Conservation (phyloP, 2,113 vertebrate species). For the Megalops atlanticus region DNA sequence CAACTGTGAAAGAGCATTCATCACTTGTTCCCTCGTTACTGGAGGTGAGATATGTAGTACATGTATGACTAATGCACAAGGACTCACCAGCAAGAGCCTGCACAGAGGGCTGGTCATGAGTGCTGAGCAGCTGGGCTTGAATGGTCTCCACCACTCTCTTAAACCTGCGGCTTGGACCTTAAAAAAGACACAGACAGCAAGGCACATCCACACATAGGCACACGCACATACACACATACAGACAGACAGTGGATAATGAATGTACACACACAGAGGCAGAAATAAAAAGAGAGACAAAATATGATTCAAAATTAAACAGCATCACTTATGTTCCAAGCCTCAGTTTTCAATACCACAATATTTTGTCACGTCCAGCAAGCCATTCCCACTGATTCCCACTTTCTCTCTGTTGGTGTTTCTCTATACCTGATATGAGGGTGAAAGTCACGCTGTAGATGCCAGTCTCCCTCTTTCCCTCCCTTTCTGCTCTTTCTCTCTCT, state of each 20-base stretch:
- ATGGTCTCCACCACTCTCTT: slow-evolving; percentile 91
- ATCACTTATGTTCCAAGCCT: not conserved
- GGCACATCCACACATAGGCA: not conserved
- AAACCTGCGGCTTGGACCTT: slow-evolving; percentile 91
- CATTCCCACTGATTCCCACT: not conserved
- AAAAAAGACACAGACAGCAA: not conserved
- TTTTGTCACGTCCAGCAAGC: not conserved
- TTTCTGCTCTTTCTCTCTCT: slow-evolving; percentile 71
- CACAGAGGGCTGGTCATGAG: slow-evolving; percentile 86
- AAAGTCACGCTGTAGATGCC: slow-evolving; percentile 92
- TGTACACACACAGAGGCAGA: not conserved
- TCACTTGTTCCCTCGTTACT: too few species aligned
- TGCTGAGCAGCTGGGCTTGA: slow-evolving; percentile 89
- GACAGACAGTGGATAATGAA: not conserved
- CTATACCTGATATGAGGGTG: slow-evolving; percentile 84
- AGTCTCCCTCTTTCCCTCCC: slow-evolving; percentile 76
- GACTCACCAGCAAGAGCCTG: slow-evolving; percentile 83
- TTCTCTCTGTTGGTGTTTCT: not conserved
- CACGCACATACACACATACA: not conserved
- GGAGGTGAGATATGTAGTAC: not conserved
- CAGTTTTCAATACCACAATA: not conserved
- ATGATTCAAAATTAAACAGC: not conserved
- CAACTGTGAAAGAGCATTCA: not conserved
- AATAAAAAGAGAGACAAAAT: not conserved
- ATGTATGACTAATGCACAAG: not conserved